Evolutionary conservation across 1,140 invertebrate species (phyloP), one percentile per base, ranked within the genome.

Genomic region (Atopsyche davidsoni): DNA sequence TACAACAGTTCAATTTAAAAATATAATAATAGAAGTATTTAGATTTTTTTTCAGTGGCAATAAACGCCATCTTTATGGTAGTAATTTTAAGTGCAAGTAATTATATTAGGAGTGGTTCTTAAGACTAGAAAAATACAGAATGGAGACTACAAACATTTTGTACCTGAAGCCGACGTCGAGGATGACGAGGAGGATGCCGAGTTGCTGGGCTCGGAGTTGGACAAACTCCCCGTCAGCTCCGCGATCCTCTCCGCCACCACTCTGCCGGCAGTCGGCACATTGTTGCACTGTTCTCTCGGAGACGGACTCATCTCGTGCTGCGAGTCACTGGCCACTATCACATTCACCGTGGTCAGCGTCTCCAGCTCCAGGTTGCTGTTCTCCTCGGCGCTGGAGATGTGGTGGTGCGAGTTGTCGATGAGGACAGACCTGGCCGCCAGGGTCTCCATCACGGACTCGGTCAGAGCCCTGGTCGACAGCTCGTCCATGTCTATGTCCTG

Each of bases 401-500:
- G 67, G 18, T 45, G 46, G 4, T 49, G 50, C 0, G 66, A 62
- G 45, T 72, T 72, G 50, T 74, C 70, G 23, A 73, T 70, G 48
- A 73, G 72, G 3, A 72, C 70, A 1, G 72, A 73, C 0, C 72
- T 60, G 4, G 70, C 72, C 1, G 70, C 72, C 1, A 74, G 60
- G 2, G 69, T 70, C 58, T 74, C 72, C 70, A 74, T 74, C 2
- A 74, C 72, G 38, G 68, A 70, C 45, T 74, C 72, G 1, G 72
- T 70, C 19, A 74, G 40, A 2, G 70, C 70, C 1, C 72, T 57
- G 1, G 72, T 74, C 13, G 72, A 73, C 43, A 73, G 16, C 48
- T 73, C 70, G 52, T 73, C 68, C 34, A 74, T 74, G 39, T 73
- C 70, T 39, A 73, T 73, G 36, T 74, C 72, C 51, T 74, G 70